Evolutionary conservation across 1,140 invertebrate genomes (phyloP), one percentile per base, ranked within the genome.

Genomic region (Pseudomyrmex pallidus): DNA sequence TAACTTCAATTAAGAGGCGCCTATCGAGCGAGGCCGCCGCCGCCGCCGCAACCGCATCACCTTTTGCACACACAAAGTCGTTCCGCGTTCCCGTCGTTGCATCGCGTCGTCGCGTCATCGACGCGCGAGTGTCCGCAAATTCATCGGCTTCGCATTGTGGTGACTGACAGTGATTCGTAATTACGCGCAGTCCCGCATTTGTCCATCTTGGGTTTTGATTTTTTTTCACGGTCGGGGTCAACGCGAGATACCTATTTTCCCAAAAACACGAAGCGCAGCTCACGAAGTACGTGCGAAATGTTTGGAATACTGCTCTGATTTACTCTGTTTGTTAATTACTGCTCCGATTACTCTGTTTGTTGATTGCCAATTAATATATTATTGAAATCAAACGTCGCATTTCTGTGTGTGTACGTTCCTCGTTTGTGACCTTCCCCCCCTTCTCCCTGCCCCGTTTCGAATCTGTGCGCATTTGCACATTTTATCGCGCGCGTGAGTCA

Each of bases 21-120:
- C 70, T 87, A 87, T 87, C 57, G 8, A 54, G 4, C 66, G 48
- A n/a, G n/a, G n/a, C n/a, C n/a, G n/a, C n/a, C n/a, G 8, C 57
- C 52, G 59, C 7, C 57, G 77, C n/a, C 35, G 52, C 25, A n/a
- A 56, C 25, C 64, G 13, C 35, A 54, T 9, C 35, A 54, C 35
- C 35, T 2, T 7, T 2, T 20, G 17, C 12, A 22, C 9, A 25
- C 35, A 57, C 66, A 8, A 8, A 59, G 22, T 46, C 22, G 13
- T n/a, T 52, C 22, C 64, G 64, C 15, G 35, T 46, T 35, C 20
- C 25, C n/a, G 10, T 7, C 9, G 7, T n/a, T 4, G n/a, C 35
- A 7, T 17, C 15, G 10, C 22, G 15, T 17, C 22, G 15, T 17
- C 2, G 15, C 12, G 10, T 77, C 9, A 12, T 44, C 12, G 13